These are phyloP conservation scores for Percina caprodes DNA, from an alignment of 2,113 vertebrate species.

Conservation along the genomic window DNA sequence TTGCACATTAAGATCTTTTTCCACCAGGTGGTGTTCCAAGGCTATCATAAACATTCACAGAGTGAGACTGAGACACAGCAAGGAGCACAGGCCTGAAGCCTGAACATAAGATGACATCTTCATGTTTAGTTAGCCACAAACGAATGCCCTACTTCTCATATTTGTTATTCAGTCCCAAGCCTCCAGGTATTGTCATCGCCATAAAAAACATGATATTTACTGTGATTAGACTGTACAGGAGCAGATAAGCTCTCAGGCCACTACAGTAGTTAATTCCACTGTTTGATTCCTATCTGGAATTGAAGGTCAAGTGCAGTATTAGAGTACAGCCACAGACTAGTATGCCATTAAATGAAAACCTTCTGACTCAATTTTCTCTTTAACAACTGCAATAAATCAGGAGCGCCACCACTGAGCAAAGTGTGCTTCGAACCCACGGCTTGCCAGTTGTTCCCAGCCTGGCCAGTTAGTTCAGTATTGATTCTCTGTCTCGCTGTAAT, in stretches of 20 bases:
- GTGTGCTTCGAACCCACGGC: constrained; percentile 47
- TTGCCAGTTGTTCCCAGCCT: constrained; percentile 58
- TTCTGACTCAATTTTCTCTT: constrained; percentile 79
- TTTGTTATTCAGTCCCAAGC: not conserved
- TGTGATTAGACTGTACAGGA: constrained; percentile 17
- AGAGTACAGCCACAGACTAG: constrained; percentile 51
- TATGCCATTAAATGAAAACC: constrained; percentile 77
- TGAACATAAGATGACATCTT: not conserved
- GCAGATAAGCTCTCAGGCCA: constrained; percentile 28
- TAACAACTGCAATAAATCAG: constrained; percentile 80
- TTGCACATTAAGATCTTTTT: not conserved
- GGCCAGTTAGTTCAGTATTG: constrained; percentile 74
- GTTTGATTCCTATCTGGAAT: constrained; percentile 63
- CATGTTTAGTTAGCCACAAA: constrained; percentile 30
- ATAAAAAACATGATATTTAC: constrained; percentile 31
- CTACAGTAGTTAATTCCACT: constrained; percentile 46
- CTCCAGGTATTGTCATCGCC: constrained; percentile 8
- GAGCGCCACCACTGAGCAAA: constrained; percentile 56
- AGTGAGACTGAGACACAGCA: not conserved
- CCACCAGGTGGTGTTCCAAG: constrained; percentile 70
- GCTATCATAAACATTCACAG: not conserved
- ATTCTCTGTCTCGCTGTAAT: constrained; percentile 70
- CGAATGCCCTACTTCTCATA: not conserved
- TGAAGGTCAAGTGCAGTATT: constrained; percentile 72
- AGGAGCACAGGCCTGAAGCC: not conserved